Base-by-base conservation (phyloP, 2,888 invertebrate genomes). In the Plemyria rubiginata region DNA sequence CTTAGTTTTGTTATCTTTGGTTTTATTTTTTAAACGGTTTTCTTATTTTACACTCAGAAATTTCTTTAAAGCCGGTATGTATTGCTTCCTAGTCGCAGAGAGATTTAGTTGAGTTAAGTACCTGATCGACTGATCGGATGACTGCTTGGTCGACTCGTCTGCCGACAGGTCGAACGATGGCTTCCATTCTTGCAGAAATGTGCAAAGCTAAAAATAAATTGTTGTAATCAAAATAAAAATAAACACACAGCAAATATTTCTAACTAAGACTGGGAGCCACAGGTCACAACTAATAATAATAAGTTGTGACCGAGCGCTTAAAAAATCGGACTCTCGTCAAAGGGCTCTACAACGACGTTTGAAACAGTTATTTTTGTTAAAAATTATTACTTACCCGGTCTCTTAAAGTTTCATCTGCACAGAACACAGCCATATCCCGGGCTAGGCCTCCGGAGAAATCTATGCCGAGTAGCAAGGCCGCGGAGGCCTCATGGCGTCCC, bases 71-170 rank as follows among this genome's bases (percentile, higher is more conserved):
- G 95, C 90, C 0, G 96, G 95, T 60, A 96, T 84, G 67, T 96
- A 94, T 76, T 96, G 96, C 79, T 96, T 96, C 29, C 96, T 91
- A 0, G 96, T 94, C 0, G 94, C 94, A 48, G 91, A 86, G 0
- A 94, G 76, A 75, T 96, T 96, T 0, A 79, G 75, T 71, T 96
- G 95, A 8, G 84, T 84, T 72, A 94, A 94, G 72, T 94, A 94
- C 8, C 78, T 69, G 51, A 94, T 92, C 57, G 90, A 53, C 8
- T 7, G 38, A 49, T 41, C 40, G 38, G 36, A 40, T 49, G 50
- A 58, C 9, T 16, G 43, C 45, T 64, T 29, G 36, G 45, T 9
- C 56, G 56, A 53, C 60, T 84, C 80, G 41, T 81, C 77, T 0
- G 80, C 73, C 41, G 82, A 79, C 52, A 94, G 77, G 1, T 83